Percentiles rank a stretch among this genome's conserved stretches.
Evolutionary conservation across 2,113 vertebrate species (phyloP).

Genomic region (Cynopterus brachyotis): DNA sequence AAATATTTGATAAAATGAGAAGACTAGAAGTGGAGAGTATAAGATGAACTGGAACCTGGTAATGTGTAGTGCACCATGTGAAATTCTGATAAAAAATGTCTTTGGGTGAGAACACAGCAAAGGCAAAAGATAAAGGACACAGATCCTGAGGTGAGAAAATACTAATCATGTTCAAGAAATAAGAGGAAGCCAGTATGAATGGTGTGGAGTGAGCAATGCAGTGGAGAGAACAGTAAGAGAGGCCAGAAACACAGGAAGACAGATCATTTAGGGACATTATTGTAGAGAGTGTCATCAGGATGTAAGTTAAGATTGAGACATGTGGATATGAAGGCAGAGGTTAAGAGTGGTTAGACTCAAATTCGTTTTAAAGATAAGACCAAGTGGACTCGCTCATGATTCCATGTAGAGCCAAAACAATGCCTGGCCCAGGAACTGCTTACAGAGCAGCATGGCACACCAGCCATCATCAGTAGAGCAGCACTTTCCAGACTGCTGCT

Average conservation of each 20-base stretch:
- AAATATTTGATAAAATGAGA: neutral
- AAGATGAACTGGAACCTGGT: neutral
- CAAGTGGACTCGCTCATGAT: neutral
- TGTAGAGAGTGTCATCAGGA: neutral
- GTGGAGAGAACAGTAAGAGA: neutral
- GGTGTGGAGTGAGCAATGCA: neutral
- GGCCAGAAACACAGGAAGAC: neutral
- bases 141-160: neutral
- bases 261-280: neutral
- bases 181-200: neutral
- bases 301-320: neutral
- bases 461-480: too few species aligned
- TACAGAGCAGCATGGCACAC: neutral
- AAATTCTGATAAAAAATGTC: neutral
- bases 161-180: neutral
- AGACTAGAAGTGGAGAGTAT: neutral
- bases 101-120: neutral
- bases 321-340: neutral
- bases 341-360: neutral
- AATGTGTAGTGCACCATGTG: too few species aligned
- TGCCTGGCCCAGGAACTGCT: neutral
- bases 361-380: neutral
- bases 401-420: neutral
- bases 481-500: neutral
- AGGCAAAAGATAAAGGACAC: neutral